Percentiles rank a stretch among this genome's conserved stretches.
Conservation (phyloP, 2,113 vertebrate species). For the Aviceda subcristata region DNA sequence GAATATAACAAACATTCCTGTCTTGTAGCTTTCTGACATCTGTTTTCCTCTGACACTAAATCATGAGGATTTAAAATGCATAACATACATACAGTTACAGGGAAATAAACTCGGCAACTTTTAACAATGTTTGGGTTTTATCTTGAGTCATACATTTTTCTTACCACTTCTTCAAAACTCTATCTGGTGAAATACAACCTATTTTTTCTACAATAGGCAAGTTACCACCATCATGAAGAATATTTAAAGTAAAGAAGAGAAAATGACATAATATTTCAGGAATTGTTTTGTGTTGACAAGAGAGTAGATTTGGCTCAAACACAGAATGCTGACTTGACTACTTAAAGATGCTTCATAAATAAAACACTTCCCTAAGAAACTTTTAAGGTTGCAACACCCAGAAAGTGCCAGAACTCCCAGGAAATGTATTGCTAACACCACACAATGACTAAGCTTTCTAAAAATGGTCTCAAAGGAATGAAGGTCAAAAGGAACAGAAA, state of each 20-base stretch:
- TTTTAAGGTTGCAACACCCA: not conserved
- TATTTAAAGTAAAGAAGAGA: not conserved
- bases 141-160: not conserved
- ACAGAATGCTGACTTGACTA: not conserved
- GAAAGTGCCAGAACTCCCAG: not conserved
- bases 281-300: not conserved
- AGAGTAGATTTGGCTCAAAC: not conserved
- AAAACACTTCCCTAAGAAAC: not conserved
- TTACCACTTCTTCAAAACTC: not conserved
- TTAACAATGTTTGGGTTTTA: not conserved
- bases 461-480: not conserved
- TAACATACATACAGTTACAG: not conserved
- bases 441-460: constrained; percentile 22
- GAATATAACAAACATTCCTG: not conserved
- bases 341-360: not conserved
- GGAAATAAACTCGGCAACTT: not conserved
- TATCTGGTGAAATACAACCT: not conserved
- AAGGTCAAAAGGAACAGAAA: not conserved
- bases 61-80: not conserved
- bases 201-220: not conserved
- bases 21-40: not conserved
- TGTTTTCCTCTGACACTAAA: not conserved
- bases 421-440: not conserved
- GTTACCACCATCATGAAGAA: not conserved
- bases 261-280: not conserved